phyloP scores from a whole-genome alignment of 2,888 invertebrate species.

The Polydrusus pterygomalis region DNA sequence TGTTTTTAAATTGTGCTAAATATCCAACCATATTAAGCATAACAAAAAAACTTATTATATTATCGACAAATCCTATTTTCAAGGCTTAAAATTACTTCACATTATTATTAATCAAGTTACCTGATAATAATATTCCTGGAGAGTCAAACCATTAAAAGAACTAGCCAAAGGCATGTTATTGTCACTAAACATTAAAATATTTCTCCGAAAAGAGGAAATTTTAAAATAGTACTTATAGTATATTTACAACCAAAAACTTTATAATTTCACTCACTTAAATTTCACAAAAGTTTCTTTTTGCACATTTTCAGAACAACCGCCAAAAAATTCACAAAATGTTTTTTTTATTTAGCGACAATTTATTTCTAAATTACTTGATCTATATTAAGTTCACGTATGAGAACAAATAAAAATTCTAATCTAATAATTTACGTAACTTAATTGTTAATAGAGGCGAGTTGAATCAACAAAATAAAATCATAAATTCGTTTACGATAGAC shows the following conservation, averaged over 20 bases:
- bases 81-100: too few species aligned
- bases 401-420: background rate
- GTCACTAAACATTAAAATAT: slow-evolving; percentile 13
- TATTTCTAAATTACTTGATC: too few species aligned
- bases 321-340: background rate
- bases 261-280: background rate
- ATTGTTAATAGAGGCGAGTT: background rate
- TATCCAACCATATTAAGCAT: too few species aligned
- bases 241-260: too few species aligned
- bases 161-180: slow-evolving; percentile 38
- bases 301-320: slow-evolving; percentile 7
- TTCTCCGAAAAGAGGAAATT: too few species aligned
- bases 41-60: too few species aligned
- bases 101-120: slow-evolving; percentile 1
- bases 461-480: slow-evolving; percentile 20
- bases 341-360: background rate
- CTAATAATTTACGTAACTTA: slow-evolving; percentile 10
- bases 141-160: slow-evolving; percentile 32
- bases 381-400: background rate
- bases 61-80: too few species aligned
- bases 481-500: slow-evolving; percentile 15
- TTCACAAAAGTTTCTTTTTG: slow-evolving; percentile 5
- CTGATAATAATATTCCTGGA: slow-evolving; percentile 43
- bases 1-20: too few species aligned
- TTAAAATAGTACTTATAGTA: background rate